Percentiles rank a stretch among this genome's conserved stretches.
These are phyloP conservation scores for Cherax quadricarinatus DNA, from an alignment of 1,140 invertebrate species.

Conservation along the genomic window DNA sequence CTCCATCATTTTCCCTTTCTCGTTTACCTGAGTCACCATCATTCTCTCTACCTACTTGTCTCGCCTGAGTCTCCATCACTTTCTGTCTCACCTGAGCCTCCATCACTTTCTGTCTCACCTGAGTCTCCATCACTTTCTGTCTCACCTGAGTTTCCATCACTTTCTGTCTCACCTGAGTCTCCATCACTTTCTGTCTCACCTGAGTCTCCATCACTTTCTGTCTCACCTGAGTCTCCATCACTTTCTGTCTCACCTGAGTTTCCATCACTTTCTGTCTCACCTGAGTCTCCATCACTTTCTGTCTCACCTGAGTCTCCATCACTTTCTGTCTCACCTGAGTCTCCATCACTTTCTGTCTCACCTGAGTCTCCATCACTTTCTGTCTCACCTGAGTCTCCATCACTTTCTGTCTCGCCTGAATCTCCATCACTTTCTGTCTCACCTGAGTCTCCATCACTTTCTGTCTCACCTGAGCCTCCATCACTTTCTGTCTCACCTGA, in stretches of 20 bases:
- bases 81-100: neutral
- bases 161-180: constrained; percentile 78
- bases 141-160: constrained; percentile 77
- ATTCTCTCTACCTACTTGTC: neutral
- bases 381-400: neutral
- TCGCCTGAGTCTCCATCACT: neutral
- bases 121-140: constrained; percentile 81
- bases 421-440: neutral
- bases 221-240: neutral
- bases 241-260: neutral
- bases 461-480: neutral
- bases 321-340: constrained; percentile 78
- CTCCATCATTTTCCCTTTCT: neutral
- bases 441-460: neutral
- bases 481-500: no score
- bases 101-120: constrained; percentile 76
- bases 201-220: neutral
- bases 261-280: neutral
- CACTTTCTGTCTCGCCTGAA: neutral
- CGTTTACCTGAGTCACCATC: neutral
- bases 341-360: constrained; percentile 80
- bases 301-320: neutral
- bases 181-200: constrained; percentile 78
- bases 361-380: no score
- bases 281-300: neutral